A percentile compares a stretch with the other conserved stretches of the same genome.
Evolutionary conservation across 1,140 invertebrate genomes (phyloP).

Genomic region (Antheraea mylitta): DNA sequence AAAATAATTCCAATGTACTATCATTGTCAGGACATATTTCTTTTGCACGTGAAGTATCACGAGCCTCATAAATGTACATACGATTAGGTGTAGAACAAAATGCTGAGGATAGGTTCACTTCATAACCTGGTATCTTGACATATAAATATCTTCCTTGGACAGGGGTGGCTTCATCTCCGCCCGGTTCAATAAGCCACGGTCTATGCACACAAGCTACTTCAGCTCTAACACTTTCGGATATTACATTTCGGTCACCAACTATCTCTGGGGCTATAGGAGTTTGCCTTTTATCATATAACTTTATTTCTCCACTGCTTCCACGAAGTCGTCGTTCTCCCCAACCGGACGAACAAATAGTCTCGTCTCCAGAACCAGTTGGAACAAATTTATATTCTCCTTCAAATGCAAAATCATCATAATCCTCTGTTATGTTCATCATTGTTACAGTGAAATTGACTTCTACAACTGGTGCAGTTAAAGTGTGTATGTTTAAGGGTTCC

Average conservation of each 20-base stretch:
- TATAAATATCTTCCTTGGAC: constrained; percentile 85
- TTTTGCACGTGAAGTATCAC: constrained; percentile 79
- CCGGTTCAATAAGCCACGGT: constrained; percentile 88
- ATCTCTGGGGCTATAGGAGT: constrained; percentile 65
- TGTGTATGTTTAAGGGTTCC: constrained; percentile 80
- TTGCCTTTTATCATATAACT: constrained; percentile 67
- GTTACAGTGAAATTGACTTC: constrained; percentile 87
- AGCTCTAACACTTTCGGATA: constrained; percentile 74
- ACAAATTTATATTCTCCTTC: constrained; percentile 89
- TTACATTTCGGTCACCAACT: constrained; percentile 70
- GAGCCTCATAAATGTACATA: constrained; percentile 85
- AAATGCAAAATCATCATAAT: constrained; percentile 89
- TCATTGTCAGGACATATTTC: constrained; percentile 83
- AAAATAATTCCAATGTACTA: constrained; percentile 84
- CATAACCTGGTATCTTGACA: constrained; percentile 83
- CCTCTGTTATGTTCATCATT: constrained; percentile 90
- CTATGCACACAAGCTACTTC: constrained; percentile 83
- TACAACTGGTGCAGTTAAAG: constrained; percentile 83
- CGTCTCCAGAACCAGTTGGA: constrained; percentile 70
- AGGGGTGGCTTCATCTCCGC: constrained; percentile 76
- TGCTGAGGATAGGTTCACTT: constrained; percentile 77
- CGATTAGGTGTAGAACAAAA: constrained; percentile 86
- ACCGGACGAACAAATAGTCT: constrained; percentile 80
- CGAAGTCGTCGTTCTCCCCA: constrained; percentile 82
- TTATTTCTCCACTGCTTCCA: constrained; percentile 85